phyloP scores from a whole-genome alignment of 2,113 vertebrate genomes.

The Silurus meridionalis region DNA sequence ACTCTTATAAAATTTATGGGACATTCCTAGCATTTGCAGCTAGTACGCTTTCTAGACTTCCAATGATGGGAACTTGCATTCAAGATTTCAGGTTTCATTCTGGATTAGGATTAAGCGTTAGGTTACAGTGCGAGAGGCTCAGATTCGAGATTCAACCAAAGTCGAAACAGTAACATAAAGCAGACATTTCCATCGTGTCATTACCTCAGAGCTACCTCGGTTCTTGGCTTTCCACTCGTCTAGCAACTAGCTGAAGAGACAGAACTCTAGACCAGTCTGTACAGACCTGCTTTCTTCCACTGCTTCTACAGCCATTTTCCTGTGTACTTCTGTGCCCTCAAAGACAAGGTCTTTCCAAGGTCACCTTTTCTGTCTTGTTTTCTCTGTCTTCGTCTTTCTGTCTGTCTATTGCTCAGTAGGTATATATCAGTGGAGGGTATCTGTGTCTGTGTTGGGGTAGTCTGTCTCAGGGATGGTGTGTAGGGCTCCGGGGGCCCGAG shows the following conservation, averaged over 20 bases:
- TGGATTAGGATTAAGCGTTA: neutral
- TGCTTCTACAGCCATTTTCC: conserved; percentile 47
- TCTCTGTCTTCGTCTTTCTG: neutral
- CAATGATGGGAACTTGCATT: neutral
- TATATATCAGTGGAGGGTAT: conserved; percentile 74
- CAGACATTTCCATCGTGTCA: neutral
- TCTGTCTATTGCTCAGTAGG: conserved; percentile 7
- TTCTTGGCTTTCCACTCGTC: neutral
- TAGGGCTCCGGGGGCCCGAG: conserved; percentile 61
- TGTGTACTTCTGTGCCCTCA: neutral
- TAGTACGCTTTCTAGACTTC: neutral
- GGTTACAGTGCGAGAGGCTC: neutral
- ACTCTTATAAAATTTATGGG: neutral
- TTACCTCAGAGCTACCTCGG: neutral
- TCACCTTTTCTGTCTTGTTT: neutral
- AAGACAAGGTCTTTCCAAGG: conserved; percentile 23
- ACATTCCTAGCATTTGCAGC: neutral
- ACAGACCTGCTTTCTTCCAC: neutral
- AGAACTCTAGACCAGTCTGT: neutral
- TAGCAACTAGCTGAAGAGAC: neutral
- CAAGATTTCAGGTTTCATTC: neutral
- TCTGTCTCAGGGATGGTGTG: conserved; percentile 77
- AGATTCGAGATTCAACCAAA: neutral
- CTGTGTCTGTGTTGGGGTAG: conserved; percentile 54
- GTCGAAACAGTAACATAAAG: neutral